Conservation (phyloP, 2,797 vertebrate species). For the Sternotherus odoratus region DNA sequence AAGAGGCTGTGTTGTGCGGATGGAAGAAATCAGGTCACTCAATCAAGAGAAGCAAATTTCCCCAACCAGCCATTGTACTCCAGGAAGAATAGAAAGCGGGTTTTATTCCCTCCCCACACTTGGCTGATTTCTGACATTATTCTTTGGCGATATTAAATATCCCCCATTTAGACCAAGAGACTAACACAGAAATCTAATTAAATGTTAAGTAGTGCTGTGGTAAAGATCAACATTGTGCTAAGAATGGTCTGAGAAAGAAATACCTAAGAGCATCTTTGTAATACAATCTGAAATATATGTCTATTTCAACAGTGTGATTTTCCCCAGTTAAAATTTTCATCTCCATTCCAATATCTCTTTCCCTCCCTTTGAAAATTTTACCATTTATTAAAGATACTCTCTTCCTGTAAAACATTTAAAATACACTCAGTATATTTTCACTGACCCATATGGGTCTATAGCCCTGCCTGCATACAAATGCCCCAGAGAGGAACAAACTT, state of each 20-base stretch:
- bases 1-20: slow-evolving; percentile 57
- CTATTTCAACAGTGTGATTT: slow-evolving; percentile 6
- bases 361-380: slow-evolving; percentile 3
- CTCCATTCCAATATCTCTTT: neutral
- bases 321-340: neutral
- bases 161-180: slow-evolving; percentile 37
- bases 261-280: neutral
- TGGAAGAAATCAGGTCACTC: slow-evolving; percentile 78
- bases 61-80: slow-evolving; percentile 38
- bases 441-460: neutral
- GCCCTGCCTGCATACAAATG: neutral
- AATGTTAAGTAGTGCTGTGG: neutral
- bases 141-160: slow-evolving; percentile 53
- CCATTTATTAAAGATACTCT: neutral
- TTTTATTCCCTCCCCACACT: slow-evolving; percentile 53
- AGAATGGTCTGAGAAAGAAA: slow-evolving; percentile 3
- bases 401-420: neutral
- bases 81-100: slow-evolving; percentile 44
- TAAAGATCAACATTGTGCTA: slow-evolving; percentile 2
- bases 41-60: slow-evolving; percentile 73
- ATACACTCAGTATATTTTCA: neutral
- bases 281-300: neutral
- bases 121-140: slow-evolving; percentile 57
- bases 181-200: slow-evolving; percentile 50
- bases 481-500: neutral